These are phyloP conservation scores for Tamias sibiricus DNA, from an alignment of 2,113 vertebrate genomes.

Conservation along the genomic window DNA sequence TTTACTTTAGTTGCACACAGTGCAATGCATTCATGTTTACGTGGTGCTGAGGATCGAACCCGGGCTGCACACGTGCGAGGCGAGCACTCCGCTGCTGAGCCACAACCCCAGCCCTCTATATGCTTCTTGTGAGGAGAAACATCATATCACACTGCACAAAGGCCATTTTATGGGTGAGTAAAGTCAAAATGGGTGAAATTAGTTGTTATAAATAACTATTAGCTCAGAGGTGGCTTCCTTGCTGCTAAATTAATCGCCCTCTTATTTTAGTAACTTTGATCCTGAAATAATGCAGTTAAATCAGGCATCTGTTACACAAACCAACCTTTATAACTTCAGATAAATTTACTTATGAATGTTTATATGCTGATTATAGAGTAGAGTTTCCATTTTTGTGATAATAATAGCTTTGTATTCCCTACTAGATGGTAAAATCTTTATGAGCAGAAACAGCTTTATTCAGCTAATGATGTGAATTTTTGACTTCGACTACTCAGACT, in stretches of 20 bases:
- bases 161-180: background rate
- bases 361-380: slow-evolving; percentile 21
- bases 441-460: slow-evolving; percentile 36
- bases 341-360: slow-evolving; percentile 41
- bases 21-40: too few species aligned
- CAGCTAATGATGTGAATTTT: slow-evolving; percentile 29
- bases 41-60: too few species aligned
- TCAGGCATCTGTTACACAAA: slow-evolving; percentile 39
- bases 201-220: slow-evolving; percentile 3
- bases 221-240: slow-evolving; percentile 38
- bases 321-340: slow-evolving; percentile 6
- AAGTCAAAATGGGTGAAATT: slow-evolving; percentile 43
- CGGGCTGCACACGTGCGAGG: too few species aligned
- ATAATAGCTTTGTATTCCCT: slow-evolving; percentile 6
- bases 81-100: too few species aligned
- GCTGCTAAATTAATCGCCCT: slow-evolving; percentile 9
- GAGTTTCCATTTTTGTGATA: slow-evolving; percentile 26
- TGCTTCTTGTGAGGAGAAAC: background rate
- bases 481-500: background rate
- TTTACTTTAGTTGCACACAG: too few species aligned
- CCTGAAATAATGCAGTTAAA: slow-evolving; percentile 38
- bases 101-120: too few species aligned
- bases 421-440: slow-evolving; percentile 6
- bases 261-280: slow-evolving; percentile 53
- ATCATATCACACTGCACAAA: background rate